Conservation (phyloP, 2,113 vertebrate genomes). For the Hydrochoerus hydrochaeris region DNA sequence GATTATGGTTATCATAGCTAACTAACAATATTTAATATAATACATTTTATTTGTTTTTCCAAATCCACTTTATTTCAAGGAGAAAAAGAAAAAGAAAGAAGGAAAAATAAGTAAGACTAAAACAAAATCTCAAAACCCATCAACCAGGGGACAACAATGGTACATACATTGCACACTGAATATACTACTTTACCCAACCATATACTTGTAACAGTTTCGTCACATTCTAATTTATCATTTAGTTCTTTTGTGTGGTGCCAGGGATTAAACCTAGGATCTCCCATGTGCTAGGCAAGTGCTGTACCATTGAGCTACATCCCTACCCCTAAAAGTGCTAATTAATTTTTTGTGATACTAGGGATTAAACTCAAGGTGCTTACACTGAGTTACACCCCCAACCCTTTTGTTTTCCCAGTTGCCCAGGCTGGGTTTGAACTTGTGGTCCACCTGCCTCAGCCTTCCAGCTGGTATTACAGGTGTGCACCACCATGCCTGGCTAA, state of each 20-base stretch:
- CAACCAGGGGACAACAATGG: too few relatives aligned
- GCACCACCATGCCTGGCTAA: neutral
- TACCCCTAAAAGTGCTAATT: neutral
- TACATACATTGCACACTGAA: too few relatives aligned
- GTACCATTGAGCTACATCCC: neutral
- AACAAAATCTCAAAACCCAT: too few relatives aligned
- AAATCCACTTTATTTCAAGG: too few relatives aligned
- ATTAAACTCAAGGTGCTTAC: neutral
- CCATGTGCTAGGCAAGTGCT: neutral
- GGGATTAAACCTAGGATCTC: neutral
- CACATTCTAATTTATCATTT: constrained; percentile 11
- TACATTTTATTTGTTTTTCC: neutral
- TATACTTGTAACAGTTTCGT: neutral
- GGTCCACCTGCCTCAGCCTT: neutral
- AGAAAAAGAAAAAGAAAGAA: too few relatives aligned
- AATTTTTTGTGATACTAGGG: neutral
- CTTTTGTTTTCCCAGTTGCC: neutral
- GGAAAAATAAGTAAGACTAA: too few relatives aligned
- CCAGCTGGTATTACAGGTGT: neutral
- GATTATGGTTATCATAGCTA: neutral
- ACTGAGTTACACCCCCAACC: neutral
- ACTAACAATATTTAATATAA: neutral
- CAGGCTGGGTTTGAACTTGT: neutral
- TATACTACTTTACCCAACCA: neutral
- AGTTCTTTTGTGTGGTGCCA: neutral